Percentiles rank a stretch among this genome's conserved stretches.
Evolutionary conservation across 2,888 invertebrate species (phyloP).

Genomic region (Drosophila testacea): DNA sequence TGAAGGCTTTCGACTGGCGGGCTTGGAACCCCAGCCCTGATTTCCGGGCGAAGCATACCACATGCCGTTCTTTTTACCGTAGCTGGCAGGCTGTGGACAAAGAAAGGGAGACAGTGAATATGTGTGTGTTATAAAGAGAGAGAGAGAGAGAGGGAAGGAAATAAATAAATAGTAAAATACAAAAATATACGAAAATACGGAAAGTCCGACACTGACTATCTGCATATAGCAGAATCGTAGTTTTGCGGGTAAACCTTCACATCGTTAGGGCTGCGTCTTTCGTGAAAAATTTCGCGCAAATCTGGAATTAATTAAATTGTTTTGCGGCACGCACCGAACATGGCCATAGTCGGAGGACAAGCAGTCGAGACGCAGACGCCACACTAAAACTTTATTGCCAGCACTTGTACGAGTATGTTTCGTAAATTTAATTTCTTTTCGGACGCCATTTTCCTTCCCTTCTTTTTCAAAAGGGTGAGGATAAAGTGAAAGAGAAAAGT

Average conservation of each 20-base stretch:
- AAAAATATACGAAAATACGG: constrained; percentile 49
- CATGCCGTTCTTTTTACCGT: constrained; percentile 95
- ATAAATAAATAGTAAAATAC: constrained; percentile 51
- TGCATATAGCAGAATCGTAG: constrained; percentile 26
- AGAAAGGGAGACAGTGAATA: constrained; percentile 6
- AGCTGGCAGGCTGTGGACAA: constrained; percentile 91
- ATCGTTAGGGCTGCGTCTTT: constrained; percentile 59
- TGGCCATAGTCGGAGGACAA: constrained; percentile 37
- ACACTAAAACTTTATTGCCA: constrained; percentile 23
- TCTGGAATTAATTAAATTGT: constrained; percentile 82
- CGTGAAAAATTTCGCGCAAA: constrained; percentile 72
- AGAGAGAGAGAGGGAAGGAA: constrained; percentile 11
- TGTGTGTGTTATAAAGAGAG: background rate
- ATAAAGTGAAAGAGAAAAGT: background rate
- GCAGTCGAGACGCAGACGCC: constrained; percentile 5
- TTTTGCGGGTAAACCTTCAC: constrained; percentile 15
- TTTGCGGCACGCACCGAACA: constrained; percentile 66
- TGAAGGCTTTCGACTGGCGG: constrained; percentile 92
- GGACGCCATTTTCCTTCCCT: constrained; percentile 3
- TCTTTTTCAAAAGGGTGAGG: background rate
- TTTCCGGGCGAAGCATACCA: constrained; percentile 90
- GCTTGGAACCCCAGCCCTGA: constrained; percentile 88
- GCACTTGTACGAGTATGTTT: constrained; percentile 18
- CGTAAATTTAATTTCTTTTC: constrained; percentile 28
- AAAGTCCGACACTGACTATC: constrained; percentile 44